A percentile compares a stretch with the other conserved stretches of the same genome.
These are phyloP conservation scores for Lycodopsis pacificus DNA, from an alignment of 2,797 vertebrate species.

Conservation along the genomic window DNA sequence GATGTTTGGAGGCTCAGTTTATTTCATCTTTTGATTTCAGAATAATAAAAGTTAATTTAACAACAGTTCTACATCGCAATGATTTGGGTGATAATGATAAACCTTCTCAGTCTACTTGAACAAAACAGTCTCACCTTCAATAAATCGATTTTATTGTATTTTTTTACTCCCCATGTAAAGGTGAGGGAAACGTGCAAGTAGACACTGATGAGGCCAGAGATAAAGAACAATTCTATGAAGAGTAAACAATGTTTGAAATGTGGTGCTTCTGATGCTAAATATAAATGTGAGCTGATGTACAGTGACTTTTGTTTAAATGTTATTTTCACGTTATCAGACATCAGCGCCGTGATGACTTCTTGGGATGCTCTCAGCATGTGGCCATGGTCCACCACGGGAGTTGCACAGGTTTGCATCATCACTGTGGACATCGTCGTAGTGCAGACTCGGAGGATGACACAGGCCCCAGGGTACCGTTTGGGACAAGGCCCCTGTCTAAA, in stretches of 20 bases:
- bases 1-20: background rate
- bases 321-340: background rate
- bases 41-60: background rate
- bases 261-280: background rate
- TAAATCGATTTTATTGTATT: background rate
- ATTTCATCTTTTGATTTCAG: background rate
- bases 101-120: background rate
- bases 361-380: background rate
- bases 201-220: background rate
- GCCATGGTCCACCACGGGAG: background rate
- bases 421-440: background rate
- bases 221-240: background rate
- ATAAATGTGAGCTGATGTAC: background rate
- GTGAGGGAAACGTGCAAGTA: background rate
- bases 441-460: background rate
- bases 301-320: background rate
- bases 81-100: background rate
- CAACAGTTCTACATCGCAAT: background rate
- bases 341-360: background rate
- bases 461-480: background rate
- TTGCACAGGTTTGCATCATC: background rate
- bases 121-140: background rate
- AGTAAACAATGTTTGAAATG: background rate
- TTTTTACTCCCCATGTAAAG: background rate
- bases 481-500: constrained; percentile 28